Conservation (phyloP, 2,113 vertebrate species). For the Ochotona princeps region DNA sequence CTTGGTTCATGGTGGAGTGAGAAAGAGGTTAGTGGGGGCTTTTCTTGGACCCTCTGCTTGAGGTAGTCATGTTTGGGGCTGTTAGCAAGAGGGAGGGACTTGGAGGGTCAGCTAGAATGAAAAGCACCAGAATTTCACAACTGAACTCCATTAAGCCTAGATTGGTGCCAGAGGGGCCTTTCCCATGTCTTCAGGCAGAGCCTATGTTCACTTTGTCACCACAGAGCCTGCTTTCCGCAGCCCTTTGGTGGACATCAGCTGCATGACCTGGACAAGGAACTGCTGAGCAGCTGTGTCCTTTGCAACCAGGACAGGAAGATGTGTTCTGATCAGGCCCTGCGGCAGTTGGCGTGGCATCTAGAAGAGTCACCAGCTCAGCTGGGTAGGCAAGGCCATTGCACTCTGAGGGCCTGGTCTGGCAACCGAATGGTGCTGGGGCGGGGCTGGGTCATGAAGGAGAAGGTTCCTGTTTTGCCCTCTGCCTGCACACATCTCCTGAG, state of each 20-base stretch:
- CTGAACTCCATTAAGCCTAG: background rate
- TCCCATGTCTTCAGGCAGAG: accelerated
- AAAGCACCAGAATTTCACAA: background rate
- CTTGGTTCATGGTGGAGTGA: background rate
- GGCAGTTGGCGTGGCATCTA: background rate
- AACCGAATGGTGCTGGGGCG: background rate
- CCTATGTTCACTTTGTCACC: background rate
- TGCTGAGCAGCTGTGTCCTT: background rate
- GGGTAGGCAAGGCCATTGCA: accelerated
- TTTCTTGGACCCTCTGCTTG: background rate
- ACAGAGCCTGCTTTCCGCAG: background rate
- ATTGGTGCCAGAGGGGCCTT: background rate
- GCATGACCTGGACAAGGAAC: background rate
- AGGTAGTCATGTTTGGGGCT: background rate
- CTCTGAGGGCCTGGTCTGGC: background rate
- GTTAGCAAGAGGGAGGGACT: background rate
- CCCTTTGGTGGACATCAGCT: background rate
- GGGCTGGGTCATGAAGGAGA: too few relatives aligned
- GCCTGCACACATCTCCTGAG: background rate
- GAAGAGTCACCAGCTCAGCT: too few relatives aligned
- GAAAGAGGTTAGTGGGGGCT: accelerated
- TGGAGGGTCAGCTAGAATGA: background rate
- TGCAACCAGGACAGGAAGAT: background rate
- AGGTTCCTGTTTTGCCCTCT: background rate
- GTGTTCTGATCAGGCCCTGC: background rate